Conservation (phyloP, 2,888 invertebrate species). For the Eilema caniola region DNA sequence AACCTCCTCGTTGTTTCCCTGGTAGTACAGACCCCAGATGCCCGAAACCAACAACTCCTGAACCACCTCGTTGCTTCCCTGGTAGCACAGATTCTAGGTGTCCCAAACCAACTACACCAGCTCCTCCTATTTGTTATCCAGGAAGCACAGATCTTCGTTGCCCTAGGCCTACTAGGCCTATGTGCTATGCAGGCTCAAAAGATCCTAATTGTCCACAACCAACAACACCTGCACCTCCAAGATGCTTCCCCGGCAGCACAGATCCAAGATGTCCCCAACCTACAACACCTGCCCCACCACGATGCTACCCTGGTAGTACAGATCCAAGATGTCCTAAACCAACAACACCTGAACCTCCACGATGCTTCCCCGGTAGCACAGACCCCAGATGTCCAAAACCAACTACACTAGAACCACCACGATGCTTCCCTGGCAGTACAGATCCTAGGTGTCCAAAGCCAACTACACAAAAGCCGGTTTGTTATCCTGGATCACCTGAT, state of each 20-base stretch:
- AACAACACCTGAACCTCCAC: background rate
- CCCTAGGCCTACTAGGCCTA: conserved; percentile 52
- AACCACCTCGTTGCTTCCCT: too few relatives aligned
- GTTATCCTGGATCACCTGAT: too few relatives aligned
- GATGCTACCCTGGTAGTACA: conserved; percentile 12
- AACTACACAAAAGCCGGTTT: conserved; percentile 38
- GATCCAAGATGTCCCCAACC: conserved; percentile 55
- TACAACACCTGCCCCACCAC: conserved; percentile 32
- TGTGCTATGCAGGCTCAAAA: too few relatives aligned
- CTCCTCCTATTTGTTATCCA: conserved; percentile 57
- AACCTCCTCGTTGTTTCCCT: too few relatives aligned
- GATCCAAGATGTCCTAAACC: conserved; percentile 10
- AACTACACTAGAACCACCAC: conserved; percentile 34
- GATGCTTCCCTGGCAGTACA: conserved; percentile 16
- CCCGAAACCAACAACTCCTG: too few relatives aligned
- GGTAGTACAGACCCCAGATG: too few relatives aligned
- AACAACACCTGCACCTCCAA: conserved; percentile 33
- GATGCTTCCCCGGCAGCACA: conserved; percentile 41
- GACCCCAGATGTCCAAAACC: conserved; percentile 63
- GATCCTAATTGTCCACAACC: conserved; percentile 51
- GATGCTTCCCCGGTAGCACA: conserved; percentile 49
- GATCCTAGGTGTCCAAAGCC: conserved; percentile 12
- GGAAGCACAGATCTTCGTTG: conserved; percentile 71
- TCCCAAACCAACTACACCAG: too few relatives aligned
- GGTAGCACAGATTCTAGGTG: too few relatives aligned